Conservation (phyloP, 2,888 invertebrate genomes). For the Parthenolecanium corni region DNA sequence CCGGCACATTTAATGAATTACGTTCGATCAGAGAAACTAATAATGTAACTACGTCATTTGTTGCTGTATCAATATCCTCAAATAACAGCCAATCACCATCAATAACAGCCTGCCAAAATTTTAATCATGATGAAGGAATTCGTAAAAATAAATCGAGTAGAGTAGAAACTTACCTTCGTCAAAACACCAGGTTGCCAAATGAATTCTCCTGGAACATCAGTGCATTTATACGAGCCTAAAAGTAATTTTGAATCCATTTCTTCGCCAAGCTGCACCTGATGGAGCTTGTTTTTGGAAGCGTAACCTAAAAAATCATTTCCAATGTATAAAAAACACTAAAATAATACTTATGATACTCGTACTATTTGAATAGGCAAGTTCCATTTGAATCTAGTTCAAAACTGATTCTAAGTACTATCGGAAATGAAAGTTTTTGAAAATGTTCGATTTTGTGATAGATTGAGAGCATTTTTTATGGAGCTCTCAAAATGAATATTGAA, state of each 20-base stretch:
- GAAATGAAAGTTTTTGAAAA: no score
- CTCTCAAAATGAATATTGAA: no score
- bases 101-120: constrained; percentile 54
- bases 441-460: no score
- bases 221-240: constrained; percentile 84
- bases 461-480: no score
- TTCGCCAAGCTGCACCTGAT: constrained; percentile 89
- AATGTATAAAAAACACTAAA: no score
- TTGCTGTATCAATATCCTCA: constrained; percentile 91
- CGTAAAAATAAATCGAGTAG: constrained; percentile 27
- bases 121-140: background rate
- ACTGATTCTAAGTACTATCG: no score
- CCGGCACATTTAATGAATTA: constrained; percentile 69
- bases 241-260: constrained; percentile 93
- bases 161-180: constrained; percentile 52
- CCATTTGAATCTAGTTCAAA: no score
- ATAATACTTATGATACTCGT: no score
- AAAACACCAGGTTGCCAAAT: constrained; percentile 91
- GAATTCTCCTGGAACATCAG: constrained; percentile 95
- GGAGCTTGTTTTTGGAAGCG: constrained; percentile 44
- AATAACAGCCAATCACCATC: constrained; percentile 83
- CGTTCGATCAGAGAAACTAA: constrained; percentile 75
- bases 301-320: constrained; percentile 35
- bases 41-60: constrained; percentile 82
- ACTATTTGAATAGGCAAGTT: no score